Evolutionary conservation across 1,140 invertebrate species (phyloP).

Genomic region (Planococcus citri): DNA sequence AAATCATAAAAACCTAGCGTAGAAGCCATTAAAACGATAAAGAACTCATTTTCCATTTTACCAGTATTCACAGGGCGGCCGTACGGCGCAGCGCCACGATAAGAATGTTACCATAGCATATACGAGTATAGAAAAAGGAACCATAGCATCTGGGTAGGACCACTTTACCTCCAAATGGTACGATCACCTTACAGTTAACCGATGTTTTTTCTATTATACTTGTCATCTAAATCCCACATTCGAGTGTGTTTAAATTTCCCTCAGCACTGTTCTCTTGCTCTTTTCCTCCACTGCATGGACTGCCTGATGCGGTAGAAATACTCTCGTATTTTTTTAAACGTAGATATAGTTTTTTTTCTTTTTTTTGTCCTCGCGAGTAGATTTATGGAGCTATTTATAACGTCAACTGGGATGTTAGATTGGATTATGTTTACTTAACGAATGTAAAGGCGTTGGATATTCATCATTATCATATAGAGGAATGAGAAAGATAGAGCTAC

Average conservation of each 20-base stretch:
- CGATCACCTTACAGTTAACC: conserved; percentile 6
- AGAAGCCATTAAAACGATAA: conserved; percentile 7
- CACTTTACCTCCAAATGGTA: conserved; percentile 2
- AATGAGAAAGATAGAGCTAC: background rate
- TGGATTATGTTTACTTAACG: conserved; percentile 3
- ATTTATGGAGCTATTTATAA: conserved; percentile 3
- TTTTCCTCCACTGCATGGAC: background rate
- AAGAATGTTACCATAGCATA: background rate
- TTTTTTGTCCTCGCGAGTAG: background rate
- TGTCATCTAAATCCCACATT: conserved; percentile 6
- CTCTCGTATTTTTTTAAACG: background rate
- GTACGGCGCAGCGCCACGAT: no score
- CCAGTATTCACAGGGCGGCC: background rate
- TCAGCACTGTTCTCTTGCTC: no score
- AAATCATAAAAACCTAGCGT: background rate
- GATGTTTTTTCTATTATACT: background rate
- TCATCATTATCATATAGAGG: background rate
- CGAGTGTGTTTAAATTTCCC: background rate
- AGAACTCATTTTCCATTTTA: background rate
- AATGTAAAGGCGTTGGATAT: conserved; percentile 3
- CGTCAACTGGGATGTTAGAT: background rate
- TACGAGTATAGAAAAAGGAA: background rate
- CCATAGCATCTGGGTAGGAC: background rate
- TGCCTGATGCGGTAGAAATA: no score
- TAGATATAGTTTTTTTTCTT: background rate